Base-by-base conservation (phyloP, 2,888 invertebrate species). In the Lasioglossum pauxillum region DNA sequence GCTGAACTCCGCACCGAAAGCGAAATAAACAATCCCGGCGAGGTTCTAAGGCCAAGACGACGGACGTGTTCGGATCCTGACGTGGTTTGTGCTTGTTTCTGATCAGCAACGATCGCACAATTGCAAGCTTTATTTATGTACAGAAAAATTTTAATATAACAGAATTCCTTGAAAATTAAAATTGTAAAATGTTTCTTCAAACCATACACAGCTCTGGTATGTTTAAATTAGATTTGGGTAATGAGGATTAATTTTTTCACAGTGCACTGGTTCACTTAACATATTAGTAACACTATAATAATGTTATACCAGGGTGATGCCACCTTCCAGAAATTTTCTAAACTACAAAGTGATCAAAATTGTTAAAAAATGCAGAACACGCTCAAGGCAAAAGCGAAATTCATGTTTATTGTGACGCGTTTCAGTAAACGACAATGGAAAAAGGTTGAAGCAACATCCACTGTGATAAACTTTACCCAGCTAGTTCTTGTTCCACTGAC, bases 1-100 rank as follows among this genome's bases (percentile, higher is more conserved):
- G 78, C 53, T 60, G 78, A 84, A 88, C 78, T 82, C 64, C 41
- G 69, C 4, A 53, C 7, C 19, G 23, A 75, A 78, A 78, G 35
- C 16, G 67, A 73, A 75, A 85, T 80, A 74, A 76, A 84, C 76
- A 53, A 57, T 76, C 49, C 46, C n/a, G n/a, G 38, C 16, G 16
- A 53, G 38, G 49, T 19, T 78, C 16, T 5, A 46, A 19, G 49
- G 27, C 49, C 46, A 74, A 74, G 74, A 53, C 35, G 53, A 35
- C 27, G 8, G 31, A 31, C 31, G 12, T n/a, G n/a, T 57, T 57
- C 57, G 57, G n/a, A 57, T 23, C 57, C 12, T 4, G 57, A n/a
- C n/a, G 12, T 1, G n/a, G 57, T 57, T n/a, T 12, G 5, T 23
- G n/a, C n/a, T n/a, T 57, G n/a, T n/a, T 57, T 12, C 12, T n/a